Conservation (phyloP, 2,113 vertebrate species). For the Podocnemis expansa region DNA sequence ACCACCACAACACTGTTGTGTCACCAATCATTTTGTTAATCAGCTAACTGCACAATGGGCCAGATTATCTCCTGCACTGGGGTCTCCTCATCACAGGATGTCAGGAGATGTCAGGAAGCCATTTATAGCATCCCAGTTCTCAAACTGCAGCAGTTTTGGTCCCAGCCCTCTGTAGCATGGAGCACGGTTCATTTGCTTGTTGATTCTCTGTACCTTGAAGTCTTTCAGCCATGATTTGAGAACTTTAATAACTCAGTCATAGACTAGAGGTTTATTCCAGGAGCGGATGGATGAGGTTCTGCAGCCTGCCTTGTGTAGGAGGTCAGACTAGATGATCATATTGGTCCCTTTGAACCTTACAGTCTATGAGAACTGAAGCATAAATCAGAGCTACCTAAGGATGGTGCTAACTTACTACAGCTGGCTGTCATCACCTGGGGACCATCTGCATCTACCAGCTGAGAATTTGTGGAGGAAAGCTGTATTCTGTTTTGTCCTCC, state of each 20-base stretch:
- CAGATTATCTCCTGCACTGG: not conserved
- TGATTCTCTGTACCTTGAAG: no score
- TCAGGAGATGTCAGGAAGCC: not conserved
- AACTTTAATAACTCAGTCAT: no score
- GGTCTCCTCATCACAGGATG: not conserved
- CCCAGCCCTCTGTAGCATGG: not conserved
- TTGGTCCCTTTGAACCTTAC: no score
- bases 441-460: not conserved
- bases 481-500: not conserved
- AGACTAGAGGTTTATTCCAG: no score
- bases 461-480: not conserved
- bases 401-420: not conserved
- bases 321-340: no score
- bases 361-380: not conserved
- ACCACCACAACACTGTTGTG: not conserved
- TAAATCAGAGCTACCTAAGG: not conserved
- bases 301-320: no score
- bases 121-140: not conserved
- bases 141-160: not conserved
- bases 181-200: no score
- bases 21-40: not conserved
- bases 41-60: not conserved
- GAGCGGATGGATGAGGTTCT: no score
- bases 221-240: no score
- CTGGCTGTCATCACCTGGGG: not conserved